Percentiles rank a stretch among this genome's conserved stretches.
Conservation (phyloP, 2,888 invertebrate genomes). For the Polydrusus cervinus region DNA sequence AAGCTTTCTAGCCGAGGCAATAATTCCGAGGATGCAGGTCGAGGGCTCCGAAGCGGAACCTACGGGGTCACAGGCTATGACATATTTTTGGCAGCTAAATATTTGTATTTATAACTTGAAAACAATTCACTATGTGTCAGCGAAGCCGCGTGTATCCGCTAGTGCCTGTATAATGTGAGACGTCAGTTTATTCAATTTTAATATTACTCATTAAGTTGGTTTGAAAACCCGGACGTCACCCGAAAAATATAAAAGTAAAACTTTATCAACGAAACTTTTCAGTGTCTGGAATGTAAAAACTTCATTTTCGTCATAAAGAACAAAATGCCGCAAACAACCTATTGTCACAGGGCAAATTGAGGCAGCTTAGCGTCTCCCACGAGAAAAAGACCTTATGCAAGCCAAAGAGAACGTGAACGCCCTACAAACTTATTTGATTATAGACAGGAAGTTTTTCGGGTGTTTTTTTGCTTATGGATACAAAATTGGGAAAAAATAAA, state of each 20-base stretch:
- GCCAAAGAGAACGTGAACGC: constrained; percentile 52
- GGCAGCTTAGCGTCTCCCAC: constrained; percentile 53
- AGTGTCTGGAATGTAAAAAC: constrained; percentile 50
- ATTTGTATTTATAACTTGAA: too few relatives aligned
- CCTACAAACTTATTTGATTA: constrained; percentile 55
- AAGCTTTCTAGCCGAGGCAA: too few relatives aligned
- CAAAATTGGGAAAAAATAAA: constrained; percentile 19
- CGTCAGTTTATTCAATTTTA: too few relatives aligned
- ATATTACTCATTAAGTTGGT: too few relatives aligned
- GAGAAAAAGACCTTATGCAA: constrained; percentile 48
- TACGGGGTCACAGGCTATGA: too few relatives aligned
- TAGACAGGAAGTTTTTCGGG: constrained; percentile 41
- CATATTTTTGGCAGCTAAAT: too few relatives aligned
- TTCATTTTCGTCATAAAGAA: constrained; percentile 48
- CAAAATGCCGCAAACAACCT: constrained; percentile 55
- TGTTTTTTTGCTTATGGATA: constrained; percentile 12
- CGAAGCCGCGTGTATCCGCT: too few relatives aligned
- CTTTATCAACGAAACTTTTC: constrained; percentile 35
- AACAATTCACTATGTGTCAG: too few relatives aligned
- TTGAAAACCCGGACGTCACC: constrained; percentile 1
- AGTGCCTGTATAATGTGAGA: neutral
- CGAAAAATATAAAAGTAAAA: constrained; percentile 18
- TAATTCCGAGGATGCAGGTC: too few relatives aligned
- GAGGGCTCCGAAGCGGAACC: too few relatives aligned
- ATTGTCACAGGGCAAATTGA: constrained; percentile 56